phyloP scores from a whole-genome alignment of 1,140 invertebrate species.

The Diuraphis noxia region DNA sequence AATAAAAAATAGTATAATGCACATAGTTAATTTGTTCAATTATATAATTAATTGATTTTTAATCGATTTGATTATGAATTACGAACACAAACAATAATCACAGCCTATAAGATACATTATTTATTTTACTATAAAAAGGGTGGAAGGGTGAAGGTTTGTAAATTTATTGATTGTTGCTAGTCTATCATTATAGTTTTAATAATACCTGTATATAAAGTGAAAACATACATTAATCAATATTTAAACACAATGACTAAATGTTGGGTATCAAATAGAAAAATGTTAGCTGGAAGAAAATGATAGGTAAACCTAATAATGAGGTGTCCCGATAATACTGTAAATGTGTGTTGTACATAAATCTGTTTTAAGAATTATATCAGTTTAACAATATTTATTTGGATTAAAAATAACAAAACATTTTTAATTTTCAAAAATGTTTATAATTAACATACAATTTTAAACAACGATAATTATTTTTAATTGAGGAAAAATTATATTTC shows the following conservation, averaged over 20 bases:
- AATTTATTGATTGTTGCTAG: background rate
- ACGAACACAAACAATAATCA: background rate
- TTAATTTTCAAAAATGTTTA: background rate
- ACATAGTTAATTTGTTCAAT: background rate
- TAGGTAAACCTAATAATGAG: background rate
- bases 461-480: background rate
- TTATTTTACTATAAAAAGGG: background rate
- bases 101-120: background rate
- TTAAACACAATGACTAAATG: background rate
- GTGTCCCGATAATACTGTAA: background rate
- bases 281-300: background rate
- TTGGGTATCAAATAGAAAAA: background rate
- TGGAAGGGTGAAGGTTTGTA: rapidly evolving
- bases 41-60: background rate
- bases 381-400: background rate
- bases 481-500: background rate
- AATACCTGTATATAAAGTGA: background rate
- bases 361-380: too few relatives aligned
- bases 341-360: too few relatives aligned
- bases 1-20: too few relatives aligned
- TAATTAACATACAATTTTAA: background rate
- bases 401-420: background rate
- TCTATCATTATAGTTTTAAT: background rate
- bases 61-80: background rate
- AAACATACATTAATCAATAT: too few relatives aligned